phyloP scores from a whole-genome alignment of 1,140 invertebrate genomes.

The Aplysia californica region DNA sequence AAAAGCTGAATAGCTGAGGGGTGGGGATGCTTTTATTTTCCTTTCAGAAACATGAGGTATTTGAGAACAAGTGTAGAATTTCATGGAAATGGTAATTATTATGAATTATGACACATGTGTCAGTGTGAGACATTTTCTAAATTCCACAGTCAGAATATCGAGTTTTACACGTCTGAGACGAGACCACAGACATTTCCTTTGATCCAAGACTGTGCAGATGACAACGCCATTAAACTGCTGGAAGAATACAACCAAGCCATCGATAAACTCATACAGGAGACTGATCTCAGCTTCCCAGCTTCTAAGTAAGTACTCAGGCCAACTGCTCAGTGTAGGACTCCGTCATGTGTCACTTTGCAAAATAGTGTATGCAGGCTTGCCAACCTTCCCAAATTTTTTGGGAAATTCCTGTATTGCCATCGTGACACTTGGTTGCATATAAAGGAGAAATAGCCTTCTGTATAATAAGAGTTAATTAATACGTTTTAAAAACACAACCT shows the following conservation, averaged over 20 bases:
- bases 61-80: neutral
- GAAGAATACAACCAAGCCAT: neutral
- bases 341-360: too few species aligned
- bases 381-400: too few species aligned
- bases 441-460: neutral
- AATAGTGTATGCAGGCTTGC: too few species aligned
- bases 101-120: neutral
- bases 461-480: too few species aligned
- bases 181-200: slow-evolving; percentile 5
- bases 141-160: neutral
- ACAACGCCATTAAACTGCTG: neutral
- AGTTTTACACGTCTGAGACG: slow-evolving; percentile 8
- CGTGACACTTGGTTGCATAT: neutral
- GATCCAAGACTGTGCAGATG: slow-evolving; percentile 22
- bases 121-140: neutral
- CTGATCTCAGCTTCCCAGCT: neutral
- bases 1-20: neutral
- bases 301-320: neutral
- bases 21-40: neutral
- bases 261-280: slow-evolving; percentile 6
- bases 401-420: neutral
- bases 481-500: neutral
- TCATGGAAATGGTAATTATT: neutral
- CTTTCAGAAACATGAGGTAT: neutral
- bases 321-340: too few species aligned